phyloP scores from a whole-genome alignment of 2,797 vertebrate genomes.

The Hydrolagus colliei region DNA sequence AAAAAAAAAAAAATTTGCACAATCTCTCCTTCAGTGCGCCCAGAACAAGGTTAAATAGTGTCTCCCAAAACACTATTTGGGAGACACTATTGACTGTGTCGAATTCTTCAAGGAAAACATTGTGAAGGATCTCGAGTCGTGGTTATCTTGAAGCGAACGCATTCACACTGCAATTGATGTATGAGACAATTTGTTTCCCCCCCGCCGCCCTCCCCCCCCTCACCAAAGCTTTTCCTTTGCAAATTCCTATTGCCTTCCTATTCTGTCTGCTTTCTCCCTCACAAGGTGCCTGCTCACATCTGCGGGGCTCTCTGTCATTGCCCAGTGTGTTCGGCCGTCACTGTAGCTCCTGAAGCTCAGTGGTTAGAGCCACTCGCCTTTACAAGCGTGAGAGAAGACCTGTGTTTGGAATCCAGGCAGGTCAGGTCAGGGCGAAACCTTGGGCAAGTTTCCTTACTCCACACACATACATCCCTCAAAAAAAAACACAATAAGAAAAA shows the following conservation, averaged over 20 bases:
- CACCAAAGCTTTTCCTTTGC: background rate
- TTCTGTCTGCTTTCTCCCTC: background rate
- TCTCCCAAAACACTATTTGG: background rate
- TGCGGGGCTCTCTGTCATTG: too few relatives aligned
- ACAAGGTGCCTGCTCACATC: background rate
- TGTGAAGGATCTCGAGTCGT: too few relatives aligned
- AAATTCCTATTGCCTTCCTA: background rate
- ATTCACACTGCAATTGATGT: background rate
- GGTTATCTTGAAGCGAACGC: background rate
- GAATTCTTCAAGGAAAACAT: background rate
- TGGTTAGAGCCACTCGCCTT: too few relatives aligned
- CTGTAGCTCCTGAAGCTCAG: too few relatives aligned
- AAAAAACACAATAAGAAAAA: too few relatives aligned
- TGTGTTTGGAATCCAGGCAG: too few relatives aligned
- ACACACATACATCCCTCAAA: too few relatives aligned
- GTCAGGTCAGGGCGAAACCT: too few relatives aligned
- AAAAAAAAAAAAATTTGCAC: slow-evolving; percentile 1
- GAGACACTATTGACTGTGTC: background rate
- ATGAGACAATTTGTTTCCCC: background rate
- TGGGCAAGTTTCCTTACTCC: too few relatives aligned
- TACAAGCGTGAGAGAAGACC: too few relatives aligned
- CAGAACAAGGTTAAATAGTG: background rate
- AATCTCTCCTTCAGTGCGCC: slow-evolving; percentile 21
- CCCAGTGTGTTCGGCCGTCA: too few relatives aligned
- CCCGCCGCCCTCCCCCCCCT: too few relatives aligned